phyloP scores from a whole-genome alignment of 30 jellyfish, hydroid and myxozoan genomes.

The Aurelia coerulea region DNA sequence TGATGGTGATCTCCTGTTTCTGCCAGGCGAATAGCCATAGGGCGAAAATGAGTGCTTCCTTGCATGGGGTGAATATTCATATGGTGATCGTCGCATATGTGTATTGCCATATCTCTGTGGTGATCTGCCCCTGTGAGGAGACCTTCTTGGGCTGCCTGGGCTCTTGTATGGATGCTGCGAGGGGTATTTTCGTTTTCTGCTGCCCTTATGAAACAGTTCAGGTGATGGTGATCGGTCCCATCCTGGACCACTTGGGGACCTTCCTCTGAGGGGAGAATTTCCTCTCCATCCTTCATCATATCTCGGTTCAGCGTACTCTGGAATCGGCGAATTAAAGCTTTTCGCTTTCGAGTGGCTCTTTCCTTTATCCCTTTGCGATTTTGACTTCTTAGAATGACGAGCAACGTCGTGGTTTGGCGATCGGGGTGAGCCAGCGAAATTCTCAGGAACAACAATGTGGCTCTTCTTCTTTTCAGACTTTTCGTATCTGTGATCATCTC shows the following conservation, averaged over 20 bases:
- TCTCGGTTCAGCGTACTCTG: slow-evolving; percentile 39
- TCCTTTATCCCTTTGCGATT: slow-evolving; percentile 21
- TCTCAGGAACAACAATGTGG: slow-evolving; percentile 41
- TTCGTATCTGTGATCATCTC: slow-evolving; percentile 20
- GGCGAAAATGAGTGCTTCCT: slow-evolving; percentile 64
- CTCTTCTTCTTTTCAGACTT: slow-evolving; percentile 8
- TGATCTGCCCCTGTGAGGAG: slow-evolving; percentile 53
- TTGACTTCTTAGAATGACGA: slow-evolving; percentile 53
- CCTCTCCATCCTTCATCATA: slow-evolving; percentile 69
- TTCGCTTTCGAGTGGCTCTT: slow-evolving; percentile 23
- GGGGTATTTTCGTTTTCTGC: slow-evolving; percentile 60
- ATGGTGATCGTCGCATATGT: slow-evolving; percentile 49
- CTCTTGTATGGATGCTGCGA: slow-evolving; percentile 25
- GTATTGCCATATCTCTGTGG: slow-evolving; percentile 29
- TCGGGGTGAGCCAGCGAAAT: slow-evolving; percentile 21
- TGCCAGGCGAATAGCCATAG: slow-evolving; percentile 43
- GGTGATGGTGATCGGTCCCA: slow-evolving; percentile 79
- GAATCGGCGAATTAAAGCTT: slow-evolving; percentile 45
- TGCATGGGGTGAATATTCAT: slow-evolving; percentile 63
- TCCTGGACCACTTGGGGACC: slow-evolving; percentile 53
- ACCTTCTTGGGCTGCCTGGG: slow-evolving; percentile 65
- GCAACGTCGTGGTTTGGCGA: slow-evolving; percentile 23
- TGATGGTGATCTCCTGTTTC: slow-evolving; percentile 73
- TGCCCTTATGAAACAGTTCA: slow-evolving; percentile 34
- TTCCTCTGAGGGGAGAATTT: slow-evolving; percentile 35